Evolutionary conservation across 2,888 invertebrate species (phyloP).

Genomic region (Lottia gigantea): DNA sequence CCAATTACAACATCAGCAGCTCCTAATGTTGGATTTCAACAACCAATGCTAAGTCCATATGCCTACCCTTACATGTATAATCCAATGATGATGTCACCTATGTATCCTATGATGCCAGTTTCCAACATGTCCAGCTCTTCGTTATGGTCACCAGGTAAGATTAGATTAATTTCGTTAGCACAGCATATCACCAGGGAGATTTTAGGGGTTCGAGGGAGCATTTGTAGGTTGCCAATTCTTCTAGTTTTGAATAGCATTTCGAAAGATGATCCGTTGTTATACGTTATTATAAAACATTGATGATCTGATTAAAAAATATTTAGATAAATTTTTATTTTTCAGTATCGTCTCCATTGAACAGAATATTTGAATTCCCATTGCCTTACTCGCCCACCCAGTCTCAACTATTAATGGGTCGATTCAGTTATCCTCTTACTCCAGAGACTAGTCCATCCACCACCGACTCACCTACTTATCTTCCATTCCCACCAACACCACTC

Average conservation of each 20-base stretch:
- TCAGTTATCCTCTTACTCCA: not conserved
- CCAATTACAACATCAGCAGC: not conserved
- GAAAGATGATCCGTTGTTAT: too few relatives aligned
- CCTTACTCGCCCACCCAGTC: not conserved
- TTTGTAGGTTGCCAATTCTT: too few relatives aligned
- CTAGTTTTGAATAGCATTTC: too few relatives aligned
- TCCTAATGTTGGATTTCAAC: not conserved
- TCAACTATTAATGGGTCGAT: not conserved
- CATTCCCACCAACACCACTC: not conserved
- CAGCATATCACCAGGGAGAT: too few relatives aligned
- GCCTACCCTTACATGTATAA: not conserved
- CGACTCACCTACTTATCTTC: not conserved
- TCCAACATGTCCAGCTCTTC: not conserved
- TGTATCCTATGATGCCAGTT: not conserved
- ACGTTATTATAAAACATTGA: too few relatives aligned
- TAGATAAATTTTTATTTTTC: too few relatives aligned
- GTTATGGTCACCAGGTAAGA: not conserved
- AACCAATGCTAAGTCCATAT: slow-evolving; percentile 4
- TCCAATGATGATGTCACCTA: not conserved
- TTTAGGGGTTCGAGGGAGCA: too few relatives aligned
- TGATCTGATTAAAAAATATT: too few relatives aligned
- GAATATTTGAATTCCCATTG: not conserved
- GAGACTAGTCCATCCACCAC: not conserved
- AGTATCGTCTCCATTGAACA: not conserved
- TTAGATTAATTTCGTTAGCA: too few relatives aligned